Base-by-base conservation (phyloP, 2,797 vertebrate species). In the Lophius americanus region DNA sequence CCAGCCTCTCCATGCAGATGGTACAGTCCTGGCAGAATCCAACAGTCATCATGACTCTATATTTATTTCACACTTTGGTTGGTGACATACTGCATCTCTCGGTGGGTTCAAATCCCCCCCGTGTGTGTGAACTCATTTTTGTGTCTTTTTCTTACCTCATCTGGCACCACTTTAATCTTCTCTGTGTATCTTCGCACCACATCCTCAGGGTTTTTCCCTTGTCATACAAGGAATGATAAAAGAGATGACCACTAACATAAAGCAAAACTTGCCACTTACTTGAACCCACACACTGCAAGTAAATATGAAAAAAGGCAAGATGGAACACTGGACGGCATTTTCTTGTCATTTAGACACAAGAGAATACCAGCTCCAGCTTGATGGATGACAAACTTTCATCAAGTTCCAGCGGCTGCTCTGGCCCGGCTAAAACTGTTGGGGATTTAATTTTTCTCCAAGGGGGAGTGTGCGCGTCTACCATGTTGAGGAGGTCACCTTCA, bases 1-100 rank as follows among this genome's bases (percentile, higher is more conserved):
- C 93, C 89, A 98, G 92, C 67, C 96, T 92, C 88, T 99, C 97
- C 96, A 98, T 98, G 87, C 97, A 98, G 94, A 99, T 99, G 89
- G 96, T 99, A 80, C 97, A 98, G 54, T 99, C 97, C 97, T 99
- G 91, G 51, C 52, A 50, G 47, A 62, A 60, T n/a, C 48, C 68
- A 80, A 5, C 66, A 58, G 66, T 72, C 56, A 11, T 41, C 54
- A 66, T 67, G 59, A 71, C 37, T 58, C 57, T n/a, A 38, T 43
- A 37, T 70, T 76, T 70, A 65, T 48, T 70, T 81, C 75, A 66
- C 79, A 69, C 68, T 61, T 37, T 36, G 49, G 68, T 43, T 35
- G 41, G 60, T 65, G 63, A 66, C 74, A 56, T 9, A 33, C 10
- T 62, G 68, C 38, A 52, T 33, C 46, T 51, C 9, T 60, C 14